Evolutionary conservation across 1,140 invertebrate species (phyloP).

Genomic region (Plodia interpunctella): DNA sequence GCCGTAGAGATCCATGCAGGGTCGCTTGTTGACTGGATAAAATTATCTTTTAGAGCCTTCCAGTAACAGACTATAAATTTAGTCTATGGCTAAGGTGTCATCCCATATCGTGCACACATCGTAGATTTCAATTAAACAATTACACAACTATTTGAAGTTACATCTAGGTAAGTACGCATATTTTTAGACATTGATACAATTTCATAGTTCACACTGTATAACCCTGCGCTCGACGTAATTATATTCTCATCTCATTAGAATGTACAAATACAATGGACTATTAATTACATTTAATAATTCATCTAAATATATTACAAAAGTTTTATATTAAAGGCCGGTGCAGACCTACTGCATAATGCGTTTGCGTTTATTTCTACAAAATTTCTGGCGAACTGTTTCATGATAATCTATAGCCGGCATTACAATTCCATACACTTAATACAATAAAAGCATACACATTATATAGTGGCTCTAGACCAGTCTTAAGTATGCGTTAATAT

Average conservation of each 20-base stretch:
- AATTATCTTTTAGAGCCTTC: too few relatives aligned
- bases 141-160: conserved; percentile 13
- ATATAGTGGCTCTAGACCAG: too few relatives aligned
- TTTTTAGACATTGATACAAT: conserved; percentile 14
- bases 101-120: background rate
- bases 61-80: too few relatives aligned
- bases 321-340: conserved; percentile 20
- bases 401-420: too few relatives aligned
- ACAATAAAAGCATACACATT: too few relatives aligned
- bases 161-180: conserved; percentile 16
- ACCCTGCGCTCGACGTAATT: conserved; percentile 31
- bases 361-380: too few relatives aligned
- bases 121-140: conserved; percentile 14
- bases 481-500: background rate
- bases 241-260: conserved; percentile 21
- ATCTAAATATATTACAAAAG: conserved; percentile 30
- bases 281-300: conserved; percentile 31
- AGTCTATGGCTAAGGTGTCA: too few relatives aligned
- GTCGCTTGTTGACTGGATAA: too few relatives aligned
- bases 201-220: conserved; percentile 10
- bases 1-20: too few relatives aligned
- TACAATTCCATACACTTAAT: too few relatives aligned
- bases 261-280: conserved; percentile 27
- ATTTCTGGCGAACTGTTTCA: too few relatives aligned
- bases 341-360: too few relatives aligned